Base-by-base conservation (phyloP, 1,140 invertebrate species). In the Drosophila bipectinata region DNA sequence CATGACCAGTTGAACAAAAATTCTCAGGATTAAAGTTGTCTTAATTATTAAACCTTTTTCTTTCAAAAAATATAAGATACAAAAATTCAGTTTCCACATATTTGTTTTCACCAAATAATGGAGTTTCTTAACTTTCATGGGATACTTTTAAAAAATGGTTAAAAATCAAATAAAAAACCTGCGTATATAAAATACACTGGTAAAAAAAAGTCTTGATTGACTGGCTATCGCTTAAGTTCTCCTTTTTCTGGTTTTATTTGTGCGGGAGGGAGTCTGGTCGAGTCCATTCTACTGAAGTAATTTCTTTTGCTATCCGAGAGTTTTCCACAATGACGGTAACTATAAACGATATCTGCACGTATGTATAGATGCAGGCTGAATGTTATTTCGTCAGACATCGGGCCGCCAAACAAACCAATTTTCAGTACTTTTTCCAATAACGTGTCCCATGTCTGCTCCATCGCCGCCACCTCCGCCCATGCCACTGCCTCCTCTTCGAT, bases 341-440 rank as follows among this genome's bases (percentile, higher is more conserved):
- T 75, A 76, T 44, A 54, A 59, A 41, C 44, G 52, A 73, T 67
- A 56, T 56, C 49, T 62, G 32, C 53, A 55, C n/a, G 10, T 28
- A 32, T 66, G 58, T 73, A 48, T 62, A 48, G 9, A 18, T 47
- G 18, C 7, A 34, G 26, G 21, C 32, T 12, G 26, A 49, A 44
- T 74, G 69, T 48, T 74, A 64, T 71, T 76, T 66, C 62, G 45
- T 60, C 82, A 87, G 82, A 88, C 83, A 82, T 87, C 66, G 74
- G 73, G 76, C 66, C 82, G 72, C 87, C 82, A 85, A 85, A 85
- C 82, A 85, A 85, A 85, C 82, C 82, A 87, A 87, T 85, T 85
- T 85, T 87, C 78, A 72, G 62, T 75, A 63, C 85, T 87, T 87
- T 37, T 87, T 77, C 66, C 82, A 85, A 87, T 87, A 85, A 81